Evolutionary conservation across 1,140 invertebrate species (phyloP), one percentile per base, ranked within the genome.

Genomic region (Drosophila sechellia): DNA sequence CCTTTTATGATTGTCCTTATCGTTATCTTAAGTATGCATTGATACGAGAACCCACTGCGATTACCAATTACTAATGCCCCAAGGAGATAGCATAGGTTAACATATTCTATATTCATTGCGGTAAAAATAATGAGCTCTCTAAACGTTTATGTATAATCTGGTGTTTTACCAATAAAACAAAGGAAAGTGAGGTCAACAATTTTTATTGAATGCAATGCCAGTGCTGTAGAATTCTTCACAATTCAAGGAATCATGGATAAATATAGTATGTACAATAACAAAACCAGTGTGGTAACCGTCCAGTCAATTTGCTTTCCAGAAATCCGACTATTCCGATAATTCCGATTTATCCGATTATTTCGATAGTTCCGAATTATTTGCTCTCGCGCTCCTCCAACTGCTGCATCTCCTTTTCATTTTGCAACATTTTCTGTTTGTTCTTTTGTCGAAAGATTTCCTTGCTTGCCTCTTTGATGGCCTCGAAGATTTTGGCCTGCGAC

Each of bases 401-500:
- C 10, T 58, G 58, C 49, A 76, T 42, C 10, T 78, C 64, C 25
- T 75, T 75, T 13, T 77, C 71, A 11, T 76, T 79, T 49, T 90
- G 71, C 27, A 77, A 35, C 60, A 90, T 54, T 63, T 83, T 87
- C 57, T 92, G 89, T 5, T 85, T 91, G 48, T 81, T 91, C 55
- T 92, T 94, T 53, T 94, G 92, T 59, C 94, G 92, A n/a, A 93
- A 93, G 25, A 96, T 93, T 87, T 96, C 95, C 15, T 94, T 93
- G 79, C 95, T 94, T 4, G 95, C 95, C 81, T 96, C 95, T 79
- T 96, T 95, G 42, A 96, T 95, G 2, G 95, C 95, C 80, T 96
- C 96, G 93, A 95, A 96, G 6, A 96, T 93, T 87, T 96, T 96
- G 0, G 95, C 95, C 92, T 96, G 95, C 0, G 95, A 95, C 81